Evolutionary conservation across 2,888 invertebrate species (phyloP).

Genomic region (Notocelia uddmanniana): DNA sequence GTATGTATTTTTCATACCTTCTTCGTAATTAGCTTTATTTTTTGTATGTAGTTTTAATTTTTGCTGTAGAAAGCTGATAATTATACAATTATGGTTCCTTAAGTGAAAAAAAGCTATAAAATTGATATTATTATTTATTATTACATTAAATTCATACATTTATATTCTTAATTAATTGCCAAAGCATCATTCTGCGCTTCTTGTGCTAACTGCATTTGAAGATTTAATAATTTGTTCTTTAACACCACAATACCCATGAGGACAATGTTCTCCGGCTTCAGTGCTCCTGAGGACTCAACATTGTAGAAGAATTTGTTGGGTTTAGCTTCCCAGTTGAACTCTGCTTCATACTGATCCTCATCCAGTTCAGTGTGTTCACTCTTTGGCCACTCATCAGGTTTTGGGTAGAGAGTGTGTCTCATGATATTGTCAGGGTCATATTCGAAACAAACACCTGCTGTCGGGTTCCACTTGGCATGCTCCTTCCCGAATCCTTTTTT

Average conservation of each 20-base stretch:
- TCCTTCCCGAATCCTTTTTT: conserved; percentile 99
- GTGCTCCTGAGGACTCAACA: conserved; percentile 97
- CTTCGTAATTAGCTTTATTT: too few relatives aligned
- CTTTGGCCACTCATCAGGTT: conserved; percentile 99
- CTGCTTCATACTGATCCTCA: conserved; percentile 96
- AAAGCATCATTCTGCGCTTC: conserved; percentile 94
- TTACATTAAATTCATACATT: conserved; percentile 39
- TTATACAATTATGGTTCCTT: background rate
- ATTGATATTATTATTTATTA: conserved; percentile 13
- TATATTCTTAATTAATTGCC: conserved; percentile 85
- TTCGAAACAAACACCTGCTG: conserved; percentile 99
- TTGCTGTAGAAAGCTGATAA: too few relatives aligned
- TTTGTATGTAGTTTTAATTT: too few relatives aligned
- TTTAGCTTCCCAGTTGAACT: conserved; percentile 97
- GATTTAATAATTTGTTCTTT: conserved; percentile 97
- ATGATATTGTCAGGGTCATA: conserved; percentile 99
- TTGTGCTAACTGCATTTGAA: conserved; percentile 96
- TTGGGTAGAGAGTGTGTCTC: conserved; percentile 97
- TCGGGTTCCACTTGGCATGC: conserved; percentile 99
- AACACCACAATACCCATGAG: conserved; percentile 96
- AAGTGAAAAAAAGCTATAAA: conserved; percentile 16
- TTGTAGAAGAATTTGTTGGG: conserved; percentile 99
- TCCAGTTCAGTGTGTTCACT: conserved; percentile 98
- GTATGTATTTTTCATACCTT: conserved; percentile 17
- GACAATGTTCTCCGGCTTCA: conserved; percentile 98